phyloP scores from a whole-genome alignment of 2,888 invertebrate genomes.

The Rotaria socialis region DNA sequence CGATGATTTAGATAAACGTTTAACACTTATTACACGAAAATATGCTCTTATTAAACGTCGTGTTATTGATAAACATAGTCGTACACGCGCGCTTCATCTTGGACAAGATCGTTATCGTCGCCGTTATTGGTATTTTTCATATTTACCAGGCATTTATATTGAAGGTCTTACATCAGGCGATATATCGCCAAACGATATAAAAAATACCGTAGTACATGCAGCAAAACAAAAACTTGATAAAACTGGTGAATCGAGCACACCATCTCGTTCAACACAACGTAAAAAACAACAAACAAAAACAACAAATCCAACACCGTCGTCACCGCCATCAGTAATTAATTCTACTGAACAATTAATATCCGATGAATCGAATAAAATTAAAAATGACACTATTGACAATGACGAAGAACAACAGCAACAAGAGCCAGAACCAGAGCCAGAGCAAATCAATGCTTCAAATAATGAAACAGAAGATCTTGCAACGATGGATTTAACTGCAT shows the following conservation, averaged over 20 bases:
- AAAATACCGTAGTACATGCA: constrained; percentile 18
- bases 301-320: background rate
- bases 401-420: background rate
- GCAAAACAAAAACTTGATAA: constrained; percentile 4
- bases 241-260: background rate
- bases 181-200: constrained; percentile 46
- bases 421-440: background rate
- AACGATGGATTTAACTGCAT: constrained; percentile 9
- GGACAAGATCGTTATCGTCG: constrained; percentile 88
- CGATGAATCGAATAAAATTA: background rate
- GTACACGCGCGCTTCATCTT: constrained; percentile 76
- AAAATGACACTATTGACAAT: background rate
- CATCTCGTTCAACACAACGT: background rate
- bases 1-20: background rate
- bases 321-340: background rate
- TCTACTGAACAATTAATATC: background rate
- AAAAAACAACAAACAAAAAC: background rate
- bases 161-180: constrained; percentile 78
- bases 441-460: background rate
- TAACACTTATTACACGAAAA: constrained; percentile 31
- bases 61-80: constrained; percentile 47
- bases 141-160: constrained; percentile 81
- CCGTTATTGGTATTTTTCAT: constrained; percentile 86
- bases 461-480: background rate
- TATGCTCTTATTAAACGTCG: constrained; percentile 53